Conservation (phyloP, 92 coral and sea anemone species). For the Plumapathes pennacea region DNA sequence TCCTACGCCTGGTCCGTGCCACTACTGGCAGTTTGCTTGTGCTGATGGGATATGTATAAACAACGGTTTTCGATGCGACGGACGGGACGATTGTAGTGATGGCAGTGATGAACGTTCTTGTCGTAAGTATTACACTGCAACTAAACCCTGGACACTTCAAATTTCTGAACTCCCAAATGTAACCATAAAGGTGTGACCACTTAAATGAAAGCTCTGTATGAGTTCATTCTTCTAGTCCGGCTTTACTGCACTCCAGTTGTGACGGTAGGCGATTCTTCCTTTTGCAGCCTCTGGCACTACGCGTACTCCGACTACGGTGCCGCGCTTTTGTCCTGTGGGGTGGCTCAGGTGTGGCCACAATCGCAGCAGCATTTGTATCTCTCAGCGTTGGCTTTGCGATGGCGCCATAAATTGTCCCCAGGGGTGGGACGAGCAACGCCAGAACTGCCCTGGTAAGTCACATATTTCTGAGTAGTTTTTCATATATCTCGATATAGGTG, state of each 20-base stretch:
- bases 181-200: too few relatives aligned
- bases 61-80: constrained; percentile 43
- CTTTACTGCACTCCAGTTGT: too few relatives aligned
- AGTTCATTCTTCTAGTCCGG: too few relatives aligned
- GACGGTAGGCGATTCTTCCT: too few relatives aligned
- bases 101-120: constrained; percentile 69
- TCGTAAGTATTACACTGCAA: too few relatives aligned
- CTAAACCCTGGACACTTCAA: too few relatives aligned
- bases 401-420: constrained; percentile 54
- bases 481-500: too few relatives aligned
- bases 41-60: constrained; percentile 43
- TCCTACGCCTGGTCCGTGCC: constrained; percentile 29
- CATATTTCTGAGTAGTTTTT: neutral
- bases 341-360: constrained; percentile 25
- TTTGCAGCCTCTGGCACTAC: neutral
- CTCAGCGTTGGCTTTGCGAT: constrained; percentile 58
- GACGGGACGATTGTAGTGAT: constrained; percentile 70
- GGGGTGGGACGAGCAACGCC: constrained; percentile 44
- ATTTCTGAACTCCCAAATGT: too few relatives aligned
- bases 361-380: constrained; percentile 31
- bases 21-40: constrained; percentile 65
- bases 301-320: neutral
- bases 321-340: constrained; percentile 19
- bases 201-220: too few relatives aligned
- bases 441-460: constrained; percentile 51